Evolutionary conservation across 2,888 invertebrate species (phyloP).

Genomic region (Drosophila meridiana): DNA sequence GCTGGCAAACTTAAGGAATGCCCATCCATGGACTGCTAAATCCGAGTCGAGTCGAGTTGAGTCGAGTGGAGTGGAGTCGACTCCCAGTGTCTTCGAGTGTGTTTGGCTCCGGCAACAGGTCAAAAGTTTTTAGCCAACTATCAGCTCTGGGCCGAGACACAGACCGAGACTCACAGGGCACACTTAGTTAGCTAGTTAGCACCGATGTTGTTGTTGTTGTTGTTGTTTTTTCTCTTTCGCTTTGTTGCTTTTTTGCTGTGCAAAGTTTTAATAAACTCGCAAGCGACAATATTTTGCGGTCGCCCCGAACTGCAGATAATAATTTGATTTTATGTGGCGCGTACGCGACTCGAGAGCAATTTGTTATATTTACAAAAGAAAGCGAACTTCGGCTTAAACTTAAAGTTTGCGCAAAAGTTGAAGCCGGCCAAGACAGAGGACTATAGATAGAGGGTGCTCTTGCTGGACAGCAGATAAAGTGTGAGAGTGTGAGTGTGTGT

Average conservation of each 20-base stretch:
- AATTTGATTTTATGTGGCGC: slow-evolving; percentile 69
- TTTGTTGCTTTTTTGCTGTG: slow-evolving; percentile 27
- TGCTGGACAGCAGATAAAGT: slow-evolving; percentile 18
- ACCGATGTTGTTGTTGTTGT: neutral
- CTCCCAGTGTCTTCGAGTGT: slow-evolving; percentile 13
- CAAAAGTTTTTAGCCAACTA: slow-evolving; percentile 62
- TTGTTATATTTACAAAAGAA: slow-evolving; percentile 56
- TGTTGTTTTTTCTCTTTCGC: neutral
- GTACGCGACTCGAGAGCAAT: slow-evolving; percentile 57
- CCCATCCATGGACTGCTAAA: neutral
- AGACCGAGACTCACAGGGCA: slow-evolving; percentile 23
- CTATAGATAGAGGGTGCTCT: neutral
- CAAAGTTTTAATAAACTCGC: slow-evolving; percentile 73
- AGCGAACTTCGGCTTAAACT: slow-evolving; percentile 18
- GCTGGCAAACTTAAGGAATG: slow-evolving; percentile 50
- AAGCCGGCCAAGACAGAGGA: neutral
- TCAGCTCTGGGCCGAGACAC: slow-evolving; percentile 40
- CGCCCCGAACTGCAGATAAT: slow-evolving; percentile 58
- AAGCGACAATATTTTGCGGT: slow-evolving; percentile 67
- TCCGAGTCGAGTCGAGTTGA: neutral
- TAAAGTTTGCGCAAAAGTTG: slow-evolving; percentile 21
- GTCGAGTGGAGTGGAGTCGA: neutral
- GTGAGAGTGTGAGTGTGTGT: neutral
- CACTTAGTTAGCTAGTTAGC: slow-evolving; percentile 51
- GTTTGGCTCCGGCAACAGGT: slow-evolving; percentile 61